These are phyloP conservation scores for Yoshiicerus persimilis DNA, from an alignment of 1,140 invertebrate species.

Conservation along the genomic window DNA sequence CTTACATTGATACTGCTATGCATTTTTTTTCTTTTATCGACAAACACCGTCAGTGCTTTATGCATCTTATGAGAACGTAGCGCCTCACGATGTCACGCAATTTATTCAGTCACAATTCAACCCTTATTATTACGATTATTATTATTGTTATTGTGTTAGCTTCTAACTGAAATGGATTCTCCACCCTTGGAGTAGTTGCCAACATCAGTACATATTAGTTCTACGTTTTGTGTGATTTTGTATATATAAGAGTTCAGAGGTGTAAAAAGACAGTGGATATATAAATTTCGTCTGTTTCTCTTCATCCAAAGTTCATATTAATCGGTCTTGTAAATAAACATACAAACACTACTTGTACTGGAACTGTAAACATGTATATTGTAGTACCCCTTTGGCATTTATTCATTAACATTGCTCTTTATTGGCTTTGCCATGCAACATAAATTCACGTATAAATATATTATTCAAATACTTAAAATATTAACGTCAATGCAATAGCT, in stretches of 20 bases:
- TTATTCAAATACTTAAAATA: neutral
- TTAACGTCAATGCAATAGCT: neutral
- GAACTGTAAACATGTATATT: neutral
- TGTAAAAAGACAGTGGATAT: conserved; percentile 34
- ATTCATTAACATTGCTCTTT: neutral
- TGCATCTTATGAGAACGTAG: neutral
- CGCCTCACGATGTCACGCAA: neutral
- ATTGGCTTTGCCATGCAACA: neutral
- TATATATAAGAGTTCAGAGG: conserved; percentile 38
- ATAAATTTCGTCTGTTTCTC: conserved; percentile 22
- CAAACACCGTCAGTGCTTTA: neutral
- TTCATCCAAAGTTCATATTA: conserved; percentile 14
- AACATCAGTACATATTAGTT: conserved; percentile 1
- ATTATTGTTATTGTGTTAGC: neutral
- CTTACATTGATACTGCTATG: neutral
- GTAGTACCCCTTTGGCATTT: neutral
- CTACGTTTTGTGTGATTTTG: conserved; percentile 35
- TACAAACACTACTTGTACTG: conserved; percentile 19
- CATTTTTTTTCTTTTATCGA: neutral
- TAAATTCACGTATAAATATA: neutral
- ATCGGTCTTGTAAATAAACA: conserved; percentile 20
- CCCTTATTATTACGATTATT: conserved; percentile 9
- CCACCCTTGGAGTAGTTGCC: conserved; percentile 10
- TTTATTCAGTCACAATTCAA: conserved; percentile 9
- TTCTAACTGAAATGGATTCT: conserved; percentile 14